These are phyloP conservation scores for Actenoides lindsayi DNA, from an alignment of 2,113 vertebrate genomes.

Conservation along the genomic window DNA sequence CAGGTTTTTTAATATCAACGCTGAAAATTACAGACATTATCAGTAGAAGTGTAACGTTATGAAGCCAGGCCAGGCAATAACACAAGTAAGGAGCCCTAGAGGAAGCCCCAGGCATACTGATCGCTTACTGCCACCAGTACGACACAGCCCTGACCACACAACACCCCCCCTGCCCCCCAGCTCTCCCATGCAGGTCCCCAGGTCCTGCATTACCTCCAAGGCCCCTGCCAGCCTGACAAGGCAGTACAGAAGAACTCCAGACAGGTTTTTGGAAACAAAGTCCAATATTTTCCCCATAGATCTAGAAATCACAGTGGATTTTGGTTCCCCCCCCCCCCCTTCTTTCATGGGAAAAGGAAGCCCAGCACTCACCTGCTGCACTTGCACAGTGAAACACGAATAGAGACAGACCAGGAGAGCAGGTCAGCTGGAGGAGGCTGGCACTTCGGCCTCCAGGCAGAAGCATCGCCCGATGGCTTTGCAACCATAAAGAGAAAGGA, in stretches of 20 bases:
- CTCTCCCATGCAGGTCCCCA: not conserved
- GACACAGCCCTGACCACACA: not conserved
- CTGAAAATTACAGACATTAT: conserved; percentile 27
- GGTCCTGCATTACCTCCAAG: fast-evolving
- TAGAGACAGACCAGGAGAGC: not conserved
- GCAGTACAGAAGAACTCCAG: not conserved
- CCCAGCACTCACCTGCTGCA: conserved; percentile 2
- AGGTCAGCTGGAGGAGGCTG: not conserved
- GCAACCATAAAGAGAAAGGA: not conserved
- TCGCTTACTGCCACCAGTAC: not conserved
- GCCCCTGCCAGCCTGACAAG: not conserved
- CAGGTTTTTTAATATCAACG: not conserved
- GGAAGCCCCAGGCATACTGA: not conserved
- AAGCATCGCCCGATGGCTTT: not conserved
- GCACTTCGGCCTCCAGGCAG: not conserved
- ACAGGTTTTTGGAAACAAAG: not conserved
- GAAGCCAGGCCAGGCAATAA: not conserved
- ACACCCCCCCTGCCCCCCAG: too few species aligned
- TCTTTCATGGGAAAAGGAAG: not conserved
- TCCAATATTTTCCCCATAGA: not conserved
- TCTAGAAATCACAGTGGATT: not conserved
- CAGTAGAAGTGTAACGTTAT: not conserved
- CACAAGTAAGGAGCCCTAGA: not conserved
- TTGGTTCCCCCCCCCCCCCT: fast-evolving
- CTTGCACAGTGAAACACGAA: not conserved